Base-by-base conservation (phyloP, 1,140 invertebrate genomes). In the Fopius arisanus region DNA sequence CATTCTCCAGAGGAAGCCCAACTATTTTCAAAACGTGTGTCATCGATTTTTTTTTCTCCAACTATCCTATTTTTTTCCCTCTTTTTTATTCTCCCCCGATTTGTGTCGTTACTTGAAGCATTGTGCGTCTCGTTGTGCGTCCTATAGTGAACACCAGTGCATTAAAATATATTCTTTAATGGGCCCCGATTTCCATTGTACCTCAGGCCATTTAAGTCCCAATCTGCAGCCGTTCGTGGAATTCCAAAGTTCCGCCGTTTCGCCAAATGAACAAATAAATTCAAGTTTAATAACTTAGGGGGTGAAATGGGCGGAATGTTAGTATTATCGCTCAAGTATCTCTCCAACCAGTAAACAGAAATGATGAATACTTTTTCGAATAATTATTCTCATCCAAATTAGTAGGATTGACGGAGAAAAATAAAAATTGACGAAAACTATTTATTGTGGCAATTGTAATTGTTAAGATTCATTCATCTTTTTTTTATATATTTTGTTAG, bases 371-470 rank as follows among this genome's bases (percentile, higher is more conserved):
- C n/a, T n/a, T n/a, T 37, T 37, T 37, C 33, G 2, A 7, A 1
- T 10, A 1, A n/a, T n/a, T n/a, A n/a, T n/a, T n/a, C n/a, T n/a
- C n/a, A n/a, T n/a, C n/a, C n/a, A n/a, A n/a, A n/a, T n/a, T n/a
- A n/a, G n/a, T n/a, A n/a, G n/a, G n/a, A n/a, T n/a, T n/a, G n/a
- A n/a, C n/a, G n/a, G n/a, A n/a, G n/a, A n/a, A n/a, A n/a, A n/a
- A n/a, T n/a, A n/a, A n/a, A n/a, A n/a, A n/a, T n/a, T n/a, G n/a
- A n/a, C n/a, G n/a, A n/a, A n/a, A n/a, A n/a, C n/a, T n/a, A n/a
- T n/a, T n/a, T n/a, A n/a, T n/a, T n/a, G n/a, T n/a, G 9, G 3
- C 63, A 26, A 72, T 75, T 75, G 77, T 75, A 79, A 29, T 10
- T 23, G 10, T 28, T 3, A 62, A 6, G n/a, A 62, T 12, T 1